phyloP scores from a whole-genome alignment of 2,113 vertebrate species.

The Saccopteryx leptura region DNA sequence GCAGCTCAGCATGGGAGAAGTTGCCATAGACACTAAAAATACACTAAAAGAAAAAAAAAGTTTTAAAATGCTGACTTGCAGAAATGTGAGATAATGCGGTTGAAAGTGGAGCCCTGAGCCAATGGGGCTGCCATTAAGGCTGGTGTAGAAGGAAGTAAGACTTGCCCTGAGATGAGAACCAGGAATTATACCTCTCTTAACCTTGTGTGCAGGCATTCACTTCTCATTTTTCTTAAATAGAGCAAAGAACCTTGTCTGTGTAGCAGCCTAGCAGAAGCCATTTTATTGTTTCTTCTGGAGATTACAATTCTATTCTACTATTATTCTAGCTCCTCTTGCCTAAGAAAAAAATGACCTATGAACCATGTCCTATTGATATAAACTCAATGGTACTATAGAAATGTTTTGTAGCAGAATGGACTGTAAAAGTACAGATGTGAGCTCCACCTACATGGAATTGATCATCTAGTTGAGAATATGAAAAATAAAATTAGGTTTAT shows the following conservation, averaged over 20 bases:
- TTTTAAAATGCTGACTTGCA: constrained; percentile 48
- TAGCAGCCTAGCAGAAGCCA: background rate
- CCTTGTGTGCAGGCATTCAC: background rate
- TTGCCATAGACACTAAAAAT: constrained; percentile 50
- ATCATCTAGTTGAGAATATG: background rate
- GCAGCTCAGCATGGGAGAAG: background rate
- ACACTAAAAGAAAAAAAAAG: background rate
- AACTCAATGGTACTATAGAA: background rate
- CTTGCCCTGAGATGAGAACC: background rate
- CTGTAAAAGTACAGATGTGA: background rate
- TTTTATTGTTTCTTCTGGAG: constrained; percentile 49
- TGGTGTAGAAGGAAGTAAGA: background rate
- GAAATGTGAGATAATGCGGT: constrained; percentile 31
- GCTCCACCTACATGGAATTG: background rate
- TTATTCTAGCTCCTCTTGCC: constrained; percentile 4
- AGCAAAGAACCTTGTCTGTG: background rate
- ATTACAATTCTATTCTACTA: constrained; percentile 49
- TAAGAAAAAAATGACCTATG: constrained; percentile 1
- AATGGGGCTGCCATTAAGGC: constrained; percentile 44
- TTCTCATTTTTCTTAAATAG: constrained; percentile 64
- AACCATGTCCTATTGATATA: background rate
- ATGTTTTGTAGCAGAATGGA: background rate
- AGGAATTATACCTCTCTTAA: background rate
- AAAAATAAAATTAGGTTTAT: constrained; percentile 32
- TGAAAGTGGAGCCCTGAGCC: constrained; percentile 46